phyloP scores from a whole-genome alignment of 1,140 invertebrate species.

The Heliothis virescens region DNA sequence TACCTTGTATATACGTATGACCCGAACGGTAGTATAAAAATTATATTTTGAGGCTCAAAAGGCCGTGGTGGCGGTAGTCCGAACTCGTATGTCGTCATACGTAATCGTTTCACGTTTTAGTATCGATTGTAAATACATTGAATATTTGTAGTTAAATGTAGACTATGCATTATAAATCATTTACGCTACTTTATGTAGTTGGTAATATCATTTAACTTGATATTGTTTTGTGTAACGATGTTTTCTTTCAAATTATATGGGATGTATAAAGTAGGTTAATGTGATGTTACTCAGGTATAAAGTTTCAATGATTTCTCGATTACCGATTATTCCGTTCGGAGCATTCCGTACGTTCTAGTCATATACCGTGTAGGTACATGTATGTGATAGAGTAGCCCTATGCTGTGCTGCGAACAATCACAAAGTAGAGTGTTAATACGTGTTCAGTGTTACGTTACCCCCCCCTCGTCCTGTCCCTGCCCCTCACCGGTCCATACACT shows the following conservation, averaged over 20 bases:
- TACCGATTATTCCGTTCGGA: slow-evolving; percentile 56
- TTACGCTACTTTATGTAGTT: slow-evolving; percentile 58
- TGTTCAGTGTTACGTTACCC: slow-evolving; percentile 67
- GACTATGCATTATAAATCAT: slow-evolving; percentile 65
- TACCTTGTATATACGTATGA: slow-evolving; percentile 85
- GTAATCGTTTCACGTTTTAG: slow-evolving; percentile 76
- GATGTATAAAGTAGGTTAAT: slow-evolving; percentile 85
- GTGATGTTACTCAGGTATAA: slow-evolving; percentile 64
- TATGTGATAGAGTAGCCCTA: slow-evolving; percentile 73
- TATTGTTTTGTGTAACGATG: slow-evolving; percentile 45
- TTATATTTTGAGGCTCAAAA: slow-evolving; percentile 73
- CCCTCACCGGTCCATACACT: slow-evolving; percentile 57
- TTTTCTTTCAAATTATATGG: slow-evolving; percentile 60
- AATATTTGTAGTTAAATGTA: slow-evolving; percentile 76
- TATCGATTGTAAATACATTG: slow-evolving; percentile 82
- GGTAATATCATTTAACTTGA: slow-evolving; percentile 43
- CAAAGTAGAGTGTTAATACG: slow-evolving; percentile 68
- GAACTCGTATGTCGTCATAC: slow-evolving; percentile 76
- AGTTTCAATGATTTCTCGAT: slow-evolving; percentile 49
- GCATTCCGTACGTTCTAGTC: slow-evolving; percentile 77
- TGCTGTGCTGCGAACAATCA: slow-evolving; percentile 73
- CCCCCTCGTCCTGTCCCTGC: slow-evolving; percentile 28
- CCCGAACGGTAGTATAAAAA: slow-evolving; percentile 71
- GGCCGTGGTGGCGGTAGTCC: slow-evolving; percentile 63
- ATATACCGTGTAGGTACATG: slow-evolving; percentile 69